Evolutionary conservation across 2,113 vertebrate genomes (phyloP).

Genomic region (Hypocryptadius cinnamomeus): DNA sequence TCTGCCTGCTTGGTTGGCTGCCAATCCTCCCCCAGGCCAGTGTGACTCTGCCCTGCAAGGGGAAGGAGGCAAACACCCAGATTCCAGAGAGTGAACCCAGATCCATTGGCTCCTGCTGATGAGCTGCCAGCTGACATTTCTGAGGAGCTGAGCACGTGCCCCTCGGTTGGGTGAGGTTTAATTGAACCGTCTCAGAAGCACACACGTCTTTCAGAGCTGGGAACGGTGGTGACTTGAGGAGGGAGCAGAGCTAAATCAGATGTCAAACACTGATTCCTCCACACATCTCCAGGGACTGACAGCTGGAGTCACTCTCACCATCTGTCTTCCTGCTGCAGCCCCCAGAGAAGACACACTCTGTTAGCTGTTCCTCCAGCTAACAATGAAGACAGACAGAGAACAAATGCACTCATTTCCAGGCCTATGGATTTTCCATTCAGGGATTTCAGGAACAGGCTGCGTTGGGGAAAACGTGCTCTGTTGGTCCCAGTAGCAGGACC

Average conservation of each 20-base stretch:
- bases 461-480: neutral
- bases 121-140: neutral
- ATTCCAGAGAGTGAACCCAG: neutral
- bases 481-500: fast-evolving
- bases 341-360: neutral
- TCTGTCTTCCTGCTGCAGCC: neutral
- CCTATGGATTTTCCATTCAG: neutral
- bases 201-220: neutral
- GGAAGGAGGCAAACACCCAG: neutral
- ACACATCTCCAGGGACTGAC: neutral
- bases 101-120: neutral
- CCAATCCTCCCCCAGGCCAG: neutral
- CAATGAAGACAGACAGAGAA: neutral
- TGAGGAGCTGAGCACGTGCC: neutral
- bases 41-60: neutral
- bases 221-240: neutral
- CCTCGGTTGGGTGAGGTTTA: neutral
- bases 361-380: neutral
- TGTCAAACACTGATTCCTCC: conserved; percentile 13
- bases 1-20: neutral
- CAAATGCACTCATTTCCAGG: neutral
- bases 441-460: neutral
- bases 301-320: conserved; percentile 3
- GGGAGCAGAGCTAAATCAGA: conserved; percentile 20
- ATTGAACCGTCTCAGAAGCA: neutral